Base-by-base conservation (phyloP, 2,797 vertebrate species). In the Phataginus tetradactyla region DNA sequence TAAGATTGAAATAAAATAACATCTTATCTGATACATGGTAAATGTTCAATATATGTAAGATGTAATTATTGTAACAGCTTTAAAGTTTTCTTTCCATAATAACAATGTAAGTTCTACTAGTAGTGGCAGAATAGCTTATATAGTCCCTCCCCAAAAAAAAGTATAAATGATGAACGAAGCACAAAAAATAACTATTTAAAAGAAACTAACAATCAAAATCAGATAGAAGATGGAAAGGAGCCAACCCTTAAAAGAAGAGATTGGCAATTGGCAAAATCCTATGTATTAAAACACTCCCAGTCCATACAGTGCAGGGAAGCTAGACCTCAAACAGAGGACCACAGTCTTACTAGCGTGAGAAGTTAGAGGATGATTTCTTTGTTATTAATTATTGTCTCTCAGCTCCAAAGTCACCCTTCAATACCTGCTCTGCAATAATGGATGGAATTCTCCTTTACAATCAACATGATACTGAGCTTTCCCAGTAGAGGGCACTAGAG, bases 401-500 rank as follows among this genome's bases (percentile, higher is more conserved):
- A 32, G 32, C n/a, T 91, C 42, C 85, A 93, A 86, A 91, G 80
- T 88, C 84, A 55, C 51, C 78, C 45, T 91, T 93, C 29, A 88
- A 63, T 61, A 39, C 55, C 64, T 86, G 49, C 66, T 89, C 57
- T 80, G 37, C 59, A 69, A 64, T 37, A 80, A 83, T 10, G 64
- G 45, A 57, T 32, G 37, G n/a, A 55, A 90, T 39, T 75, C 18
- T 78, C 72, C 71, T 32, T 45, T 37, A n/a, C 13, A 66, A 14
- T 75, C 78, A 93, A 85, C n/a, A 64, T 32, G 34, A 25, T 75
- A 29, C 4, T 61, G 85, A 63, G 23, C 55, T 90, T 92, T 81
- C 81, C 78, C 86, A 61, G 77, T 69, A 96, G 85, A 92, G 84
- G 87, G 84, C 80, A 78, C 86, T 83, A 90, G 75, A 96, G 90